Evolutionary conservation across 1,140 invertebrate species (phyloP), one percentile per base, ranked within the genome.

Genomic region (Zophobas morio): DNA sequence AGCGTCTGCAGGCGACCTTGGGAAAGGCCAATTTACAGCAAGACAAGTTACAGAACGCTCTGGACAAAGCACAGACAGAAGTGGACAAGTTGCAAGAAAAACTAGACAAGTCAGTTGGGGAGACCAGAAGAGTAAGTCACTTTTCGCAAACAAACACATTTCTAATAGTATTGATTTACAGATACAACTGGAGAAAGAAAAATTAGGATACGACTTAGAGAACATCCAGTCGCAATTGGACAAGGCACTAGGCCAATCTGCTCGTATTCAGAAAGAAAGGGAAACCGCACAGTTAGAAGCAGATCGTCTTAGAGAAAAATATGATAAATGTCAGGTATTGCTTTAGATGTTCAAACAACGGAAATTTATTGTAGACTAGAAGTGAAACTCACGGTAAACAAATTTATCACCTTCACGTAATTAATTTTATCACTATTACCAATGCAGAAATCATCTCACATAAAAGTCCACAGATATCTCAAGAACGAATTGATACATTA

Each of bases 181-280:
- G 94, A 89, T 96, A 83, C 94, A 96, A 91, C 91, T 96, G 83
- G 96, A 97, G 84, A 95, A 94, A 78, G 96, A 97, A 87, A 96
- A 97, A 85, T 91, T 94, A 75, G 92, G 90, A 70, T 97, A 96
- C 85, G 95, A 97, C 85, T 95, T 95, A 84, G 95, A 96, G 78
- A 96, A 95, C 82, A 87, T 96, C 75, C 95, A 97, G 86, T 94
- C 94, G 70, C 95, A 97, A 86, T 88, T 97, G 84, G 96, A 97
- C 87, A 97, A 97, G 87, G 92, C 94, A 20, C 89, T 96, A 34
- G 95, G 94, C 2, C 95, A 96, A 85, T 92, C 94, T 36, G 92
- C 94, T 8, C 89, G 96, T 53, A 90, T 96, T 81, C 95, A 96
- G 85, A 97, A 97, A 86, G 96, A 98, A 86, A 90, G 94, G 76